Conservation (phyloP, 1,140 invertebrate species). For the Lordiphosa mommai region DNA sequence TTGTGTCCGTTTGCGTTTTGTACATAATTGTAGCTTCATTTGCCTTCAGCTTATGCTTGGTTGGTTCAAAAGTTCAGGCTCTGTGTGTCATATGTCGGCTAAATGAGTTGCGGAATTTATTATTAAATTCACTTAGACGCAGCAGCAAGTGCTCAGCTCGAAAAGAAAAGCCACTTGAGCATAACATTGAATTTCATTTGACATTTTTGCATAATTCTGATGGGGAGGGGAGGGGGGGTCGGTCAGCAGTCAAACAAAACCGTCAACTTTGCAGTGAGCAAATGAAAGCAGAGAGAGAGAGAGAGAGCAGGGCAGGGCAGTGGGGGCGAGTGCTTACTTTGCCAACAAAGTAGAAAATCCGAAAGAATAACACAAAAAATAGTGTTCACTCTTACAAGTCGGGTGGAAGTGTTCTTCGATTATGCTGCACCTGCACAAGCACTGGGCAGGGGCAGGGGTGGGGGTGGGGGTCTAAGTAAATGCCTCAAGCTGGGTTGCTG, state of each 20-base stretch:
- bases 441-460: not conserved
- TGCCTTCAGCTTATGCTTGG: conserved; percentile 56
- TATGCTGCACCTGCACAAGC: not conserved
- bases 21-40: conserved; percentile 71
- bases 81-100: too few species aligned
- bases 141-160: not conserved
- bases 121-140: conserved; percentile 43
- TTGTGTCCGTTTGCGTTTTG: not conserved
- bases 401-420: conserved; percentile 1
- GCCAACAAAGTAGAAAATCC: conserved; percentile 79
- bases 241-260: conserved; percentile 64
- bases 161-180: conserved; percentile 54
- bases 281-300: conserved; percentile 53
- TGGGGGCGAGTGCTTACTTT: conserved; percentile 56
- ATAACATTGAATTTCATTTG: conserved; percentile 75
- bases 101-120: conserved; percentile 27
- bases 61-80: not conserved
- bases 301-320: not conserved
- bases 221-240: not conserved
- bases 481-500: conserved; percentile 13
- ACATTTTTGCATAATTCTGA: conserved; percentile 71
- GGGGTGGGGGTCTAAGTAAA: not conserved
- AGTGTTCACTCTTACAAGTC: conserved; percentile 49
- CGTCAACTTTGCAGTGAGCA: conserved; percentile 69
- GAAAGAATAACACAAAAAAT: conserved; percentile 76